Percentiles rank a stretch among this genome's conserved stretches.
Evolutionary conservation across 1,140 invertebrate genomes (phyloP).

Genomic region (Diabrotica virgifera): DNA sequence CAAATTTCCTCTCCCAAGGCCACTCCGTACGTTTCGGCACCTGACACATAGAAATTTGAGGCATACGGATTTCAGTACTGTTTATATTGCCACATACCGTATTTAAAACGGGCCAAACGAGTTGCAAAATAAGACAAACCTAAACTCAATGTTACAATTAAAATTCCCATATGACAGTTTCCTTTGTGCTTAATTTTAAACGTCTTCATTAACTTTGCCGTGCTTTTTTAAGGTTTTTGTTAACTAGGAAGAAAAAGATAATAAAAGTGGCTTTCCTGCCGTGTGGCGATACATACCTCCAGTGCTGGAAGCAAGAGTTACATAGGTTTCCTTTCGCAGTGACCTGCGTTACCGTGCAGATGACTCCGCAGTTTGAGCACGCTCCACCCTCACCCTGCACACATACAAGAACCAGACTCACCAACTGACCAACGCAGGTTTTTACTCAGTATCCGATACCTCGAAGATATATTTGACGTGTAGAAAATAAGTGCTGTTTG

Average conservation of each 20-base stretch:
- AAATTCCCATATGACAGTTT: too few species aligned
- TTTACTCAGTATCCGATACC: not conserved
- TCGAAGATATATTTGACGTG: not conserved
- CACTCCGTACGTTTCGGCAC: too few species aligned
- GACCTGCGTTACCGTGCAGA: conserved; percentile 66
- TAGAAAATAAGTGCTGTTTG: not conserved
- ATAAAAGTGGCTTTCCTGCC: not conserved
- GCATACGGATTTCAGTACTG: too few species aligned
- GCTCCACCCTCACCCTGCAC: conserved; percentile 53
- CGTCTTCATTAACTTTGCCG: too few species aligned
- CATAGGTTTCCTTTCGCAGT: conserved; percentile 75
- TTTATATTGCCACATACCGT: too few species aligned
- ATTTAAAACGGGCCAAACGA: too few species aligned
- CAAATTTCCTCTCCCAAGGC: too few species aligned
- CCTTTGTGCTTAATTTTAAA: too few species aligned
- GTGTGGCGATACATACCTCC: conserved; percentile 57
- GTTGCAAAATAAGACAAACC: too few species aligned
- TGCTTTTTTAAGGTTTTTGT: not conserved
- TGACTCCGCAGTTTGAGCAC: conserved; percentile 77
- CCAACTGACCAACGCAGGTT: conserved; percentile 8
- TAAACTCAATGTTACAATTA: too few species aligned
- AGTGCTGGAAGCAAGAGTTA: conserved; percentile 76
- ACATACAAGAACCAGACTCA: conserved; percentile 47
- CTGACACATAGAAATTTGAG: too few species aligned
- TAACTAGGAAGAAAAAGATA: not conserved